Conservation (phyloP, 2,888 invertebrate species). For the Phrixothrix hirtus region DNA sequence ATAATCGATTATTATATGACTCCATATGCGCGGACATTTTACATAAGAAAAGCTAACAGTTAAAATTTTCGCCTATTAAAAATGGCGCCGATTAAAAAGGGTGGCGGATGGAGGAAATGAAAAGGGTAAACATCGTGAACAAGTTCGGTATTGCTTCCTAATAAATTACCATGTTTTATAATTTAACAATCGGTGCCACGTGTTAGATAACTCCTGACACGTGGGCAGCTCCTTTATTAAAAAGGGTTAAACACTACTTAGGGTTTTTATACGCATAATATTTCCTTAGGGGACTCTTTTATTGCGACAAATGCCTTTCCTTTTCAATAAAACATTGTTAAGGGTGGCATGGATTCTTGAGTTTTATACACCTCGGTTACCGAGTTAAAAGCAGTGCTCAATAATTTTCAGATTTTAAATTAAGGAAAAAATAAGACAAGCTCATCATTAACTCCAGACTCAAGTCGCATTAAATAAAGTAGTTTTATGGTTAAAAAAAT, state of each 20-base stretch:
- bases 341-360: slow-evolving; percentile 12
- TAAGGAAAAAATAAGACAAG: too few relatives aligned
- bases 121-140: slow-evolving; percentile 22
- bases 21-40: slow-evolving; percentile 15
- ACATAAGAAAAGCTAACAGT: slow-evolving; percentile 17
- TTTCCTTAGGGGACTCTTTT: slow-evolving; percentile 48
- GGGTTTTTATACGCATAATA: slow-evolving; percentile 49
- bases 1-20: slow-evolving; percentile 33
- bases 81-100: slow-evolving; percentile 8
- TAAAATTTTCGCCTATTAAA: slow-evolving; percentile 7
- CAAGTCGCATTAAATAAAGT: slow-evolving; percentile 35
- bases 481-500: slow-evolving; percentile 33
- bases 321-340: slow-evolving; percentile 39
- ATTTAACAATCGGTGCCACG: slow-evolving; percentile 51
- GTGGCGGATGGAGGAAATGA: slow-evolving; percentile 10
- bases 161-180: slow-evolving; percentile 45
- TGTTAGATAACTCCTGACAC: slow-evolving; percentile 47
- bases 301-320: slow-evolving; percentile 42
- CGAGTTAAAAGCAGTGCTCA: background rate
- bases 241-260: slow-evolving; percentile 53
- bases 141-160: slow-evolving; percentile 21
- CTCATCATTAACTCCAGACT: slow-evolving; percentile 12
- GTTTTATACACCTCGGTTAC: background rate
- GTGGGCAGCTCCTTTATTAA: slow-evolving; percentile 52
- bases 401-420: background rate